A percentile compares a stretch with the other conserved stretches of the same genome.
These are phyloP conservation scores for Diachasmimorpha longicaudata DNA, from an alignment of 1,140 invertebrate species.

Conservation along the genomic window DNA sequence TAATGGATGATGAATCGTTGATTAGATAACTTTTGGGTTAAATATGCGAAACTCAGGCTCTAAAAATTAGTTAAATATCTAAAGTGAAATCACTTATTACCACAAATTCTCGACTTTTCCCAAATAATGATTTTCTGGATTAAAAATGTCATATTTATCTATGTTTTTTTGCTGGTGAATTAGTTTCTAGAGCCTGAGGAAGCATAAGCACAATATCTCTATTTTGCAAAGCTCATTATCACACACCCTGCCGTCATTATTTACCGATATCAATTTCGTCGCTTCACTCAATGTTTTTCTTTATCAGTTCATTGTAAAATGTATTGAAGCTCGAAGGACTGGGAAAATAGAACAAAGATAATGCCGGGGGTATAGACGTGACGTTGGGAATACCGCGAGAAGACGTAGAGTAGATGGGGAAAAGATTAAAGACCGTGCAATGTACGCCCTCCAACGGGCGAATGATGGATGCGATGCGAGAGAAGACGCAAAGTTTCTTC, in stretches of 20 bases:
- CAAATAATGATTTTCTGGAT: too few species aligned
- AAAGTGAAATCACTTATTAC: too few species aligned
- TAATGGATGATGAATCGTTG: background rate
- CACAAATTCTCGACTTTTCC: too few species aligned
- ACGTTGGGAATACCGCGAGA: slow-evolving; percentile 39
- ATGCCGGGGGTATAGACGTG: slow-evolving; percentile 9
- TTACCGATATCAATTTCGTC: background rate
- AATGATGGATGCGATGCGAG: slow-evolving; percentile 62
- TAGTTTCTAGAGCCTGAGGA: too few species aligned
- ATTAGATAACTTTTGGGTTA: too few species aligned
- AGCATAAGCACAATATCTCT: too few species aligned
- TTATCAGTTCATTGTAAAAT: background rate
- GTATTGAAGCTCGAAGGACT: background rate
- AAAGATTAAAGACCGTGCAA: slow-evolving; percentile 61
- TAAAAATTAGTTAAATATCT: too few species aligned
- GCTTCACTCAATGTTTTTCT: background rate
- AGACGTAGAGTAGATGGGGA: slow-evolving; percentile 30
- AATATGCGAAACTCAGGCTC: too few species aligned
- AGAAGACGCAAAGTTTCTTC: slow-evolving; percentile 33
- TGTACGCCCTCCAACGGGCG: slow-evolving; percentile 55
- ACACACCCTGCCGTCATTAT: background rate
- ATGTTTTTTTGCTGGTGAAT: too few species aligned
- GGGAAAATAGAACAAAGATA: slow-evolving; percentile 12
- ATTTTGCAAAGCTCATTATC: background rate
- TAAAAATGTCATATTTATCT: too few species aligned